phyloP scores from a whole-genome alignment of 2,888 invertebrate genomes.

The Drosophila quinaria region DNA sequence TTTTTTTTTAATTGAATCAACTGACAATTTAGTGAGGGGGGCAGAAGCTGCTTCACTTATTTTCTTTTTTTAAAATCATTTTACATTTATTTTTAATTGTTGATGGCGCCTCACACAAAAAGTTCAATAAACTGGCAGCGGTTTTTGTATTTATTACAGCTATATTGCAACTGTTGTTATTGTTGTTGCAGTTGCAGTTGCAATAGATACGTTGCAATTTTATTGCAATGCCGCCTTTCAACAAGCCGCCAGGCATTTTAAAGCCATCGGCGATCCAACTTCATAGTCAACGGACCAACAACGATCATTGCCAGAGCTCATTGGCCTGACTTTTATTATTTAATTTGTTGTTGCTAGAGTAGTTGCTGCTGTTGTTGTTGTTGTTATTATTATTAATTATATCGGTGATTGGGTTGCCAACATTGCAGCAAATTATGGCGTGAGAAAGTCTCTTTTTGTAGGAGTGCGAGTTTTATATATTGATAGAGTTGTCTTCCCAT shows the following conservation, averaged over 20 bases:
- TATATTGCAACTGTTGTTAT: constrained; percentile 47
- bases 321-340: constrained; percentile 58
- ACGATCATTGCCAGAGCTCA: constrained; percentile 72
- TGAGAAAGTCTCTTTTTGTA: constrained; percentile 63
- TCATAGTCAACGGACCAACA: constrained; percentile 47
- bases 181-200: constrained; percentile 45
- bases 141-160: constrained; percentile 45
- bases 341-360: constrained; percentile 20
- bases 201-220: constrained; percentile 76
- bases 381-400: constrained; percentile 72
- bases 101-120: constrained; percentile 64
- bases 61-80: constrained; percentile 42
- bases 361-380: constrained; percentile 19
- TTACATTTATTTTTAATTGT: constrained; percentile 68
- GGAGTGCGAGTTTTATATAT: constrained; percentile 10
- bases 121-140: constrained; percentile 69
- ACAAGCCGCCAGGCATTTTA: constrained; percentile 71
- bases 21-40: constrained; percentile 54
- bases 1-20: constrained; percentile 75
- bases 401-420: constrained; percentile 78
- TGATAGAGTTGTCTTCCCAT: constrained; percentile 19
- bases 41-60: constrained; percentile 16
- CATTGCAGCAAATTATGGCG: constrained; percentile 65
- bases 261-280: constrained; percentile 25
- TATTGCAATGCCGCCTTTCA: constrained; percentile 64